Conservation (phyloP, 2,888 invertebrate genomes). For the Crossocerus cetratus region DNA sequence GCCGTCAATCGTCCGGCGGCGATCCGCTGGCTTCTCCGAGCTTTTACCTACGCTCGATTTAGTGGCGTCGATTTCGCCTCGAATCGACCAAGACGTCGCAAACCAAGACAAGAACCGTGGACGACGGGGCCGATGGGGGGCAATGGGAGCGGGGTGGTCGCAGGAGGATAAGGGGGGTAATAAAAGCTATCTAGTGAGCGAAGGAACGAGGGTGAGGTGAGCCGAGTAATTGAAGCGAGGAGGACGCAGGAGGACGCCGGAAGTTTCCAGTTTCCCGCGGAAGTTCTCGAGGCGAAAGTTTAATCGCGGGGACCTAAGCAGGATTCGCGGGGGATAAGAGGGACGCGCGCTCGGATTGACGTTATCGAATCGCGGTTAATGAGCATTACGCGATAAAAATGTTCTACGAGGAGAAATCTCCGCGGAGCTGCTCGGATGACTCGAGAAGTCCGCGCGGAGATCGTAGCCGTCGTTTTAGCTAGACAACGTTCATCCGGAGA, state of each 20-base stretch:
- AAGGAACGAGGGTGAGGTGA: slow-evolving; percentile 26
- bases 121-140: not conserved
- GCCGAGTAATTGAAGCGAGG: slow-evolving; percentile 49
- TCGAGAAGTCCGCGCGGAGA: not conserved
- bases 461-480: not conserved
- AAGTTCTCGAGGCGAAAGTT: slow-evolving; percentile 54
- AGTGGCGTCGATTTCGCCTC: slow-evolving; percentile 32
- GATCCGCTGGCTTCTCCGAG: not conserved
- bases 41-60: slow-evolving; percentile 21
- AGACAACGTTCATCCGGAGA: not conserved
- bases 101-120: not conserved
- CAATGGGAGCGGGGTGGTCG: slow-evolving; percentile 1
- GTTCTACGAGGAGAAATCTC: slow-evolving; percentile 18
- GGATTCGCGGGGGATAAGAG: slow-evolving; percentile 34
- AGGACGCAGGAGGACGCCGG: slow-evolving; percentile 29
- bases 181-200: slow-evolving; percentile 32
- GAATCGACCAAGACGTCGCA: not conserved
- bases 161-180: slow-evolving; percentile 31
- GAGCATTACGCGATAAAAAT: slow-evolving; percentile 55
- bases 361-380: slow-evolving; percentile 57
- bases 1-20: slow-evolving; percentile 32
- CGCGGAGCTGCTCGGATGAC: slow-evolving; percentile 9
- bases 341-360: slow-evolving; percentile 44
- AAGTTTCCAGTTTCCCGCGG: slow-evolving; percentile 46
- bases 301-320: slow-evolving; percentile 46